Evolutionary conservation across 1,140 invertebrate genomes (phyloP).

Genomic region (Hyles euphorbiae): DNA sequence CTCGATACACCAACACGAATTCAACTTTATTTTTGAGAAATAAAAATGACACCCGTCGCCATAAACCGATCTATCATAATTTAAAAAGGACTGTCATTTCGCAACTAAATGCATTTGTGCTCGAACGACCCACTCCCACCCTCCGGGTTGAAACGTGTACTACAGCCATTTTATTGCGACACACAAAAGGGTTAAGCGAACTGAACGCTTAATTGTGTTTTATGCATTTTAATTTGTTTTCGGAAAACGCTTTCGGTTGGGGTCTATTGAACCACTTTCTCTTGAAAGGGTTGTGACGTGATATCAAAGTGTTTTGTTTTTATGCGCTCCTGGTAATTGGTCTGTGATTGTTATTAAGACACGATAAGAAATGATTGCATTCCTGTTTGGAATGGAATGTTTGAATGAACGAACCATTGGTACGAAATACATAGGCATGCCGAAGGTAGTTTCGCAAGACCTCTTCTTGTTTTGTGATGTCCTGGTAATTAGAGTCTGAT

Average conservation of each 20-base stretch:
- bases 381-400: no score
- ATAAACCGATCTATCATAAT: conserved; percentile 46
- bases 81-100: conserved; percentile 37
- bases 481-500: no score
- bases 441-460: no score
- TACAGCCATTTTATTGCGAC: conserved; percentile 49
- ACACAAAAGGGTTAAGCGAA: conserved; percentile 46
- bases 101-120: conserved; percentile 30
- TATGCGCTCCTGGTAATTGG: not conserved
- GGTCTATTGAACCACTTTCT: not conserved
- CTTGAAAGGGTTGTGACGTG: not conserved
- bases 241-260: conserved; percentile 26
- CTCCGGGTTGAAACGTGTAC: conserved; percentile 37
- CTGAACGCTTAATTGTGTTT: conserved; percentile 46
- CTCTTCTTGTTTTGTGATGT: no score
- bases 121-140: conserved; percentile 9
- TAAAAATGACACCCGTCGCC: conserved; percentile 27
- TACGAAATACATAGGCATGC: no score
- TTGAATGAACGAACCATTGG: no score
- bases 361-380: no score
- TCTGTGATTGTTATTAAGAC: not conserved
- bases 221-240: conserved; percentile 62
- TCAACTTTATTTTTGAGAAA: not conserved
- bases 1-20: no score
- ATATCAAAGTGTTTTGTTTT: not conserved